phyloP scores from a whole-genome alignment of 2,113 vertebrate species.

The Anser cygnoides region DNA sequence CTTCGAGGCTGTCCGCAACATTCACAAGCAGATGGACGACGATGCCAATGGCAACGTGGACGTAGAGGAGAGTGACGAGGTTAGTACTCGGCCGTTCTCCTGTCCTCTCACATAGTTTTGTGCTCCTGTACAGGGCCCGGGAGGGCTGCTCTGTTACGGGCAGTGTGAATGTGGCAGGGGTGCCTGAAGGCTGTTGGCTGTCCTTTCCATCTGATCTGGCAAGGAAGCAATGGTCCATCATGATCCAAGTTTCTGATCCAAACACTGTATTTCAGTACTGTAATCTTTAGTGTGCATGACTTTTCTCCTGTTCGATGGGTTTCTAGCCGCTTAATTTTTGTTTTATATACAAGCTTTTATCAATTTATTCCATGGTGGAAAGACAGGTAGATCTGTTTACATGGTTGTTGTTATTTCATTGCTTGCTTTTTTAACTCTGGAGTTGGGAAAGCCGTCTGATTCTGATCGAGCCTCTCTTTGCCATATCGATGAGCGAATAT shows the following conservation, averaged over 20 bases:
- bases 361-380: not conserved
- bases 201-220: accelerated
- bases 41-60: conserved; percentile 97
- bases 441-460: not conserved
- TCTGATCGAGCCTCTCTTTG: not conserved
- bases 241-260: no score
- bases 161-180: accelerated
- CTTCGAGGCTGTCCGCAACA: conserved; percentile 92
- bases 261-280: accelerated
- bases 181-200: not conserved
- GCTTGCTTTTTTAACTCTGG: not conserved
- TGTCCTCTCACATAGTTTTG: not conserved
- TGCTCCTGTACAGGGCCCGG: not conserved
- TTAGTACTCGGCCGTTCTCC: conserved; percentile 51
- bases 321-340: not conserved
- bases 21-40: conserved; percentile 98
- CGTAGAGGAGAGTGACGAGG: conserved; percentile 92
- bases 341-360: accelerated
- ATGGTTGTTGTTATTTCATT: not conserved
- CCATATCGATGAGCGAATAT: not conserved
- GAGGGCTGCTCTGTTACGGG: not conserved
- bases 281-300: accelerated
- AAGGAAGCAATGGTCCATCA: accelerated
- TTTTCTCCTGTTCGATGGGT: not conserved
- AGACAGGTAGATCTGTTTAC: no score